Conservation (phyloP, 2,797 vertebrate species). For the Lepilemur ruficaudatus region DNA sequence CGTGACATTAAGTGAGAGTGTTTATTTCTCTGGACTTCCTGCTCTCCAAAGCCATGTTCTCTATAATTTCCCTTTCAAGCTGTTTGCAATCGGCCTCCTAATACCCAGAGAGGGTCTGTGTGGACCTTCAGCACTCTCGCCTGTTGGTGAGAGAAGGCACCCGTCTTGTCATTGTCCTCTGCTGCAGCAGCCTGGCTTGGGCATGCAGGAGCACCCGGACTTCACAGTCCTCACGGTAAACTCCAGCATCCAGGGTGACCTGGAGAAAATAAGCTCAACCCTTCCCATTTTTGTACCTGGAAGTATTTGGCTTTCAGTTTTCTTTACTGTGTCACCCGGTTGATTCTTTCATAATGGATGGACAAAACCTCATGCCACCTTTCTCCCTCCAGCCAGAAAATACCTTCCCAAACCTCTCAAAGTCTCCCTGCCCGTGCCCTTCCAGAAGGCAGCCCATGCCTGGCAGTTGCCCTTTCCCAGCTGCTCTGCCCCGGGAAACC, state of each 20-base stretch:
- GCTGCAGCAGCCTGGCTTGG: not conserved
- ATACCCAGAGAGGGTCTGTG: accelerated
- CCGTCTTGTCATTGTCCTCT: not conserved
- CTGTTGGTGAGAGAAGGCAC: accelerated
- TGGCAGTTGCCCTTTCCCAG: not conserved
- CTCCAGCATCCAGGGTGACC: not conserved
- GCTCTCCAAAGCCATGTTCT: not conserved
- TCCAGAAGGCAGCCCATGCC: not conserved
- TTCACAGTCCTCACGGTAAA: not conserved
- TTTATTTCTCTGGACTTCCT: not conserved
- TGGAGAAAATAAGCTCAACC: not conserved
- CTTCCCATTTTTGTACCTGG: not conserved
- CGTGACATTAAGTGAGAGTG: not conserved
- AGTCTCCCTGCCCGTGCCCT: not conserved
- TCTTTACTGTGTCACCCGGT: not conserved
- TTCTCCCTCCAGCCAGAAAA: not conserved
- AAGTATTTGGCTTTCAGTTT: not conserved
- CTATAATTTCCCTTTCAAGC: not conserved
- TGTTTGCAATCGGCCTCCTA: not conserved
- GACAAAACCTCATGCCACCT: not conserved
- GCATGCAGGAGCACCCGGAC: not conserved
- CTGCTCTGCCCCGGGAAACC: not conserved
- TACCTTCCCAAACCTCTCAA: not conserved
- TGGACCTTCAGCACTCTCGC: not conserved
- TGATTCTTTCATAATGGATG: not conserved